These are phyloP conservation scores for Ormyrus pomaceus DNA, from an alignment of 2,888 invertebrate genomes.

Conservation along the genomic window DNA sequence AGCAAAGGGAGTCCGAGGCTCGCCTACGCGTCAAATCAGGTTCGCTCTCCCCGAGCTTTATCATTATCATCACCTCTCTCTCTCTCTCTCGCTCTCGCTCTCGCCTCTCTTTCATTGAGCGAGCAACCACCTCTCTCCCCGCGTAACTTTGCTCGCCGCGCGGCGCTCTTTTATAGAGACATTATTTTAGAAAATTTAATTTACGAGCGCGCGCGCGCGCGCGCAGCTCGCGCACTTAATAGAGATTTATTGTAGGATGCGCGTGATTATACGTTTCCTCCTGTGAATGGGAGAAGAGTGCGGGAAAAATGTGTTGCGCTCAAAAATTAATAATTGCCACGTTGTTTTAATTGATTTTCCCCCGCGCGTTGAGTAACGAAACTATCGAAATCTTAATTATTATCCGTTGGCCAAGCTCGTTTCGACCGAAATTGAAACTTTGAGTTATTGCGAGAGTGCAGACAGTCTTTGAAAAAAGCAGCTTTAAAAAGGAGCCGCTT, in stretches of 20 bases:
- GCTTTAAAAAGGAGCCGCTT: slow-evolving; percentile 16
- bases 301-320: not conserved
- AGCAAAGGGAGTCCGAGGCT: not conserved
- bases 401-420: too few relatives aligned
- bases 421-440: too few relatives aligned
- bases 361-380: not conserved
- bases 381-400: too few relatives aligned
- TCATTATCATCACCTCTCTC: slow-evolving; percentile 66
- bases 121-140: not conserved
- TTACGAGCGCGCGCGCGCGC: slow-evolving; percentile 12
- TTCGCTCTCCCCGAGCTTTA: slow-evolving; percentile 66
- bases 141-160: not conserved
- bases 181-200: slow-evolving; percentile 45
- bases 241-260: slow-evolving; percentile 47
- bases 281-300: slow-evolving; percentile 18
- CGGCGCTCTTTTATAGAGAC: slow-evolving; percentile 40
- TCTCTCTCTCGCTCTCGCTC: slow-evolving; percentile 47
- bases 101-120: slow-evolving; percentile 18
- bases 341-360: slow-evolving; percentile 9
- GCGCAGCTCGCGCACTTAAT: slow-evolving; percentile 31
- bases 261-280: slow-evolving; percentile 38
- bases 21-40: slow-evolving; percentile 73
- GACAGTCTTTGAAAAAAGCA: not conserved
- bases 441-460: too few relatives aligned
- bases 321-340: slow-evolving; percentile 14